Base-by-base conservation (phyloP, 2,888 invertebrate species). In the Crepidodera aurea region DNA sequence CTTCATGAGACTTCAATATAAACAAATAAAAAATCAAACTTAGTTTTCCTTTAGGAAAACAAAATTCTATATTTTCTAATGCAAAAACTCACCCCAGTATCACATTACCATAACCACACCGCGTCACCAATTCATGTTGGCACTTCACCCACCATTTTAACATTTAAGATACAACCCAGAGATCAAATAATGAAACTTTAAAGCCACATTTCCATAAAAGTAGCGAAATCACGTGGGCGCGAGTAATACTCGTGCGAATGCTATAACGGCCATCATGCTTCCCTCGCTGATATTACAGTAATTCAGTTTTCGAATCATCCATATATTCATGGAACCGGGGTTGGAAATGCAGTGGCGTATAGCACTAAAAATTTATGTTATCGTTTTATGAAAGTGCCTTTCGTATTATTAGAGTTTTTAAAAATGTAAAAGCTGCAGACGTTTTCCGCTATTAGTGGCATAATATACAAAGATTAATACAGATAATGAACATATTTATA, bases 221-320 rank as follows among this genome's bases (percentile, higher is more conserved):
- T 62, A 53, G 40, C 81, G 66, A 64, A 68, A 68, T 70, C 62
- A 66, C 61, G 51, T 65, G 64, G 64, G 66, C 62, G 64, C 61
- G 65, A 61, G 60, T 70, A 71, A 74, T 71, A 65, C 67, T 71
- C 71, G 69, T 68, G 67, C 66, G 71, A 72, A 71, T 69, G 65
- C 69, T 67, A 68, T 73, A 72, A 74, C 71, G 69, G 59, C 61
- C 59, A 57, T 56, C 60, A 39, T 58, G 58, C 51, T 60, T 44
- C 29, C 62, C 56, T 55, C 51, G 32, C 60, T 53, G 57, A 55
- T 64, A 59, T 63, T 62, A 60, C 73, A 73, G 78, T 78, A 79
- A 79, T 79, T 79, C 75, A 78, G 78, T 79, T 79, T 78, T 72
- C 62, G 73, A 78, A 75, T 79, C 79, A 79, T 79, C 77, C 79